phyloP scores from a whole-genome alignment of 2,888 invertebrate genomes.

The Latrodectus hesperus region DNA sequence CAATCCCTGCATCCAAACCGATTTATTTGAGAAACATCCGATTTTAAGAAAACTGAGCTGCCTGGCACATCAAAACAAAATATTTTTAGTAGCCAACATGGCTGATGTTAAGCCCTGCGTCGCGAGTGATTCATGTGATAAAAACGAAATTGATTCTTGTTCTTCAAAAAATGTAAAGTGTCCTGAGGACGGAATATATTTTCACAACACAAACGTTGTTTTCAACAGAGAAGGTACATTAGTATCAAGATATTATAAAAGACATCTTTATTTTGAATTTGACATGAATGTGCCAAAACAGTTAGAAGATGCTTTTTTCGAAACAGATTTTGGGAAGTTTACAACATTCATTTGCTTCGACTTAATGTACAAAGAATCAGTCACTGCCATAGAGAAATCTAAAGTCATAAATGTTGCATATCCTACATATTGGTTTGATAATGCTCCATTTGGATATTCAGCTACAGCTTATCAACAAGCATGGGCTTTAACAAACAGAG shows the following conservation, averaged over 20 bases:
- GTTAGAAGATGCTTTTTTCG: slow-evolving; percentile 80
- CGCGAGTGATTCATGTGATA: slow-evolving; percentile 71
- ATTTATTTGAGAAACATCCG: slow-evolving; percentile 7
- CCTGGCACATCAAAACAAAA: slow-evolving; percentile 78
- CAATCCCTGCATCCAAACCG: slow-evolving; percentile 40
- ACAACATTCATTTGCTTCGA: slow-evolving; percentile 90
- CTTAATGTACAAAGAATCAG: slow-evolving; percentile 83
- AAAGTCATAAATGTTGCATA: slow-evolving; percentile 81
- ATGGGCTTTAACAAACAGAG: slow-evolving; percentile 81
- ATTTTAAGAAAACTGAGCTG: slow-evolving; percentile 75
- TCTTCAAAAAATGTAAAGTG: neutral
- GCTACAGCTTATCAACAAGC: slow-evolving; percentile 82
- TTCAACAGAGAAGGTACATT: slow-evolving; percentile 16
- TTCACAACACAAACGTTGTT: slow-evolving; percentile 3
- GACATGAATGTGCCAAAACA: slow-evolving; percentile 75
- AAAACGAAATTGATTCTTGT: slow-evolving; percentile 45
- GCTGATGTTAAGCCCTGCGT: slow-evolving; percentile 80
- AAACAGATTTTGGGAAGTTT: slow-evolving; percentile 85
- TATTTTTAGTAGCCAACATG: slow-evolving; percentile 84
- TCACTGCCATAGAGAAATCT: slow-evolving; percentile 78
- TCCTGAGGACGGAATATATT: slow-evolving; percentile 10
- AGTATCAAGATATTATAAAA: slow-evolving; percentile 20
- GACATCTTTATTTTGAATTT: slow-evolving; percentile 3
- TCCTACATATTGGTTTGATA: slow-evolving; percentile 87
- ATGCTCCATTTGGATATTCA: slow-evolving; percentile 80